Conservation (phyloP, 2,113 vertebrate genomes). For the Tursiops truncatus region DNA sequence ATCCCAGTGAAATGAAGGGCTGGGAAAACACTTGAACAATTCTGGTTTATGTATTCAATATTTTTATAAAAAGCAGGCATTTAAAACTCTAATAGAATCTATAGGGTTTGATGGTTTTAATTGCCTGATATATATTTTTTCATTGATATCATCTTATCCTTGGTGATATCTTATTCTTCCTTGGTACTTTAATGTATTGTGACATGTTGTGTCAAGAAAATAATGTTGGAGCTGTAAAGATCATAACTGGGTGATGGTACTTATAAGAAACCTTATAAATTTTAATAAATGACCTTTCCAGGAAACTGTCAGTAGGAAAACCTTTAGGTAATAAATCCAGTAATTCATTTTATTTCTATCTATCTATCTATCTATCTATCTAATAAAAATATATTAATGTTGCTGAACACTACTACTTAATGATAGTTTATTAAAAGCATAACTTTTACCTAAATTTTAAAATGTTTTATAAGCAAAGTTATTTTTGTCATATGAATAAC, state of each 20-base stretch:
- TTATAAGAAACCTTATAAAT: slow-evolving; percentile 8
- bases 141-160: background rate
- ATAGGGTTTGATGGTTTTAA: background rate
- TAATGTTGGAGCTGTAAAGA: slow-evolving; percentile 15
- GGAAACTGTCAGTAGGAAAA: background rate
- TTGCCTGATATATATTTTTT: background rate
- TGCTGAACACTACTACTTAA: background rate
- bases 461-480: background rate
- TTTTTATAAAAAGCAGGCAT: background rate
- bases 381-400: background rate
- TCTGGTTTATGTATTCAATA: background rate
- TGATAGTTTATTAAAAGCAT: background rate
- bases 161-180: background rate
- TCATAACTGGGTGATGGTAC: background rate
- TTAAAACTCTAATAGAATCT: background rate
- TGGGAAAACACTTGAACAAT: background rate
- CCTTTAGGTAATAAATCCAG: background rate
- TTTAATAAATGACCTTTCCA: slow-evolving; percentile 33
- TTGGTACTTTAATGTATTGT: background rate
- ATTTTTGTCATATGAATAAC: background rate
- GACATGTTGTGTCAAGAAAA: background rate
- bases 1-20: background rate
- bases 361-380: background rate
- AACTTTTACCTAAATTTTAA: background rate
- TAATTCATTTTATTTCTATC: background rate